A percentile compares a stretch with the other conserved stretches of the same genome.
Conservation (phyloP, 2,113 vertebrate genomes). For the Lipophrys pholis region DNA sequence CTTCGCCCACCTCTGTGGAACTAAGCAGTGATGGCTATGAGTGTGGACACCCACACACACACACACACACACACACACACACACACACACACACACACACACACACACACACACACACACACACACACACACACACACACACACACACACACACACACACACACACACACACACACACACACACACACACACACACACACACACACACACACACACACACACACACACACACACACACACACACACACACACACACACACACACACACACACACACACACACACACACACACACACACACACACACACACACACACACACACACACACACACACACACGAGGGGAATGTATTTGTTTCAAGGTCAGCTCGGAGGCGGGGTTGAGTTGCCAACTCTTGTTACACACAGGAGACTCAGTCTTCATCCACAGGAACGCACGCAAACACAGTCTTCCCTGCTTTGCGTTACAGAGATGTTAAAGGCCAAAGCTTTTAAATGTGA, state of each 20-base stretch:
- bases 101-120: not conserved
- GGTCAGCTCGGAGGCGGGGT: slow-evolving; percentile 62
- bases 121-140: not conserved
- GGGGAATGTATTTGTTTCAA: slow-evolving; percentile 68
- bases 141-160: not conserved
- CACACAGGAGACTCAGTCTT: slow-evolving; percentile 48
- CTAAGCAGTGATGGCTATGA: slow-evolving; percentile 25
- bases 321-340: not conserved
- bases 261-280: not conserved
- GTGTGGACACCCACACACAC: slow-evolving; percentile 9
- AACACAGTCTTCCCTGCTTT: not conserved
- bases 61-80: not conserved
- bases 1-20: slow-evolving; percentile 23
- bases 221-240: not conserved
- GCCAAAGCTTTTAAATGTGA: no score
- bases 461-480: slow-evolving; percentile 20
- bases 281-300: not conserved
- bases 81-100: not conserved
- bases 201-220: not conserved
- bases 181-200: not conserved
- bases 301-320: not conserved
- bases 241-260: not conserved
- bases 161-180: not conserved
- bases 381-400: slow-evolving; percentile 69
- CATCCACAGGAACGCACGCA: not conserved